phyloP scores from a whole-genome alignment of 1,140 invertebrate species.

The Adelges cooleyi region DNA sequence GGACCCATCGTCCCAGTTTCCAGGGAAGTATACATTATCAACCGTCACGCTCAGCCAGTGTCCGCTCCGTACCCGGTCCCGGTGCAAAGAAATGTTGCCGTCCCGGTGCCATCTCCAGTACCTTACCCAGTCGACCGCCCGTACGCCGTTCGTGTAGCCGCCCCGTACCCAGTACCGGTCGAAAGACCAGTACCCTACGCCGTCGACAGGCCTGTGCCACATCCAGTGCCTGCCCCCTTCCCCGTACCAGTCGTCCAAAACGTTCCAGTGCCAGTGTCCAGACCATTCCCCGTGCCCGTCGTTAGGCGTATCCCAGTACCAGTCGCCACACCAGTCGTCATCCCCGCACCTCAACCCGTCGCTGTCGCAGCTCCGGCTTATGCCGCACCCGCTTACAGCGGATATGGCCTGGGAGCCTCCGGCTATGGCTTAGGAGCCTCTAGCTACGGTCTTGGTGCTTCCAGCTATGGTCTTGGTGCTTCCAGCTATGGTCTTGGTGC shows the following conservation, averaged over 20 bases:
- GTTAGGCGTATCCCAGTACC: slow-evolving; percentile 3
- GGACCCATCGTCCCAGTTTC: slow-evolving; percentile 3
- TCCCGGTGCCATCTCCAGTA: slow-evolving; percentile 29
- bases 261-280: slow-evolving; percentile 25
- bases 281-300: slow-evolving; percentile 26
- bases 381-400: not conserved
- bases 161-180: slow-evolving; percentile 22
- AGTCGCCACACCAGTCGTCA: not conserved
- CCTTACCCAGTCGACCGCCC: slow-evolving; percentile 26
- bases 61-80: slow-evolving; percentile 25
- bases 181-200: slow-evolving; percentile 26
- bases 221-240: not conserved
- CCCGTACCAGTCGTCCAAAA: slow-evolving; percentile 22
- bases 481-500: not conserved
- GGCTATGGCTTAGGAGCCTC: not conserved
- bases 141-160: slow-evolving; percentile 20
- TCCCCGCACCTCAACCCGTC: slow-evolving; percentile 1
- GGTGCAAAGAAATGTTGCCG: slow-evolving; percentile 8
- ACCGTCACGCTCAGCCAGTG: slow-evolving; percentile 19
- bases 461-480: not conserved
- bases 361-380: not conserved
- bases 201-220: slow-evolving; percentile 13
- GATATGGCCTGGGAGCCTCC: not conserved
- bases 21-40: slow-evolving; percentile 16
- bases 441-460: not conserved